These are phyloP conservation scores for Lasiurus borealis DNA, from an alignment of 2,113 vertebrate species.

Conservation along the genomic window DNA sequence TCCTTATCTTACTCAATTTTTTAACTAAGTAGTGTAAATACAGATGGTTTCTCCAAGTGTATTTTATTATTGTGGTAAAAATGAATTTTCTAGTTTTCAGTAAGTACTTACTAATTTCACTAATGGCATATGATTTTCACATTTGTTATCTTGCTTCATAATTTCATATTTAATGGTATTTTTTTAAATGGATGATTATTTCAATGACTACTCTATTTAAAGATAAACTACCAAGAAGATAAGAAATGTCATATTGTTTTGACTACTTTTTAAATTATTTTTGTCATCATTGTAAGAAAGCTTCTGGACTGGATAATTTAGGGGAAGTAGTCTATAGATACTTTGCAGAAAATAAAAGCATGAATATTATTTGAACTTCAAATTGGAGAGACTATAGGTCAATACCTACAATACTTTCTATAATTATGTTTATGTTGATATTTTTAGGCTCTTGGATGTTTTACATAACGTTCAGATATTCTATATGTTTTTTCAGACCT, in stretches of 20 bases:
- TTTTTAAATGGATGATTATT: not conserved
- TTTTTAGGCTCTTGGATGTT: slow-evolving; percentile 55
- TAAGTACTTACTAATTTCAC: not conserved
- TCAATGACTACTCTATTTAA: not conserved
- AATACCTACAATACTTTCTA: not conserved
- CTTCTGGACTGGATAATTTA: not conserved
- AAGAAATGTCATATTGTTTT: not conserved
- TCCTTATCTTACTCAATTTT: not conserved
- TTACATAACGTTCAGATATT: slow-evolving; percentile 56
- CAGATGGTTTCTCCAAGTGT: not conserved
- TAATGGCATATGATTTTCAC: not conserved
- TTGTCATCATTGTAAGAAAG: not conserved
- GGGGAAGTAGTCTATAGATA: not conserved
- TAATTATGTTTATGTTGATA: slow-evolving; percentile 28
- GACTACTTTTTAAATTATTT: not conserved
- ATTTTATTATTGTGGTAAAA: not conserved
- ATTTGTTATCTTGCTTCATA: not conserved
- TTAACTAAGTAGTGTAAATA: not conserved
- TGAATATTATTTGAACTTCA: not conserved
- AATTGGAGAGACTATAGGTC: not conserved
- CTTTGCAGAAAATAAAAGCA: slow-evolving; percentile 52
- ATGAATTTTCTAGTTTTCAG: not conserved
- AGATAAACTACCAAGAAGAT: not conserved
- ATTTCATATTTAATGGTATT: not conserved
- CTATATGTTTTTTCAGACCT: slow-evolving; percentile 61